phyloP scores from a whole-genome alignment of 2,113 vertebrate genomes.

The Ctenomys sociabilis region DNA sequence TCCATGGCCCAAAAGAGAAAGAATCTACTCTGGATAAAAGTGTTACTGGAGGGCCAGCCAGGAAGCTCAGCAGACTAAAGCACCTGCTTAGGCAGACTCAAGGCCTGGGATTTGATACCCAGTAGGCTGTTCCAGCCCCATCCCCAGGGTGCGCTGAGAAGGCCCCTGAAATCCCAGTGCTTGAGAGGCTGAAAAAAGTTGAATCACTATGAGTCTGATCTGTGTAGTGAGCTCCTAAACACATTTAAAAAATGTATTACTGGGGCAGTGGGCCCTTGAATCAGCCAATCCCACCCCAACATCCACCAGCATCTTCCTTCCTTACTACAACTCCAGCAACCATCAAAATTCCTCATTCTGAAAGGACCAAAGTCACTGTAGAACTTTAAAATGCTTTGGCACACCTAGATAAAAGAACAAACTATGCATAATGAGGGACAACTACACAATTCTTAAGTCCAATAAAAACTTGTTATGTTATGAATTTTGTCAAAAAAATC shows the following conservation, averaged over 20 bases:
- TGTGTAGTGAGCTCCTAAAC: no score
- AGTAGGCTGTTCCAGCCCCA: no score
- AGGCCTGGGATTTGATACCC: no score
- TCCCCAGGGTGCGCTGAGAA: no score
- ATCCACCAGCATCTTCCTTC: neutral
- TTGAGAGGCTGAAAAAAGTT: no score
- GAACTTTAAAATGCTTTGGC: constrained; percentile 1
- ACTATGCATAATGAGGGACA: neutral
- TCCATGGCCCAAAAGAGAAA: neutral
- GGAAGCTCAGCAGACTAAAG: no score
- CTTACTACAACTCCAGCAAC: neutral
- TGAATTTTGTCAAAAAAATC: constrained; percentile 46
- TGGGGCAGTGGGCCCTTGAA: neutral
- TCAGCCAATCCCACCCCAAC: neutral
- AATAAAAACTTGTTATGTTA: neutral
- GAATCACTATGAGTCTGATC: no score
- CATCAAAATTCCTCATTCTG: neutral
- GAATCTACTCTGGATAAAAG: neutral
- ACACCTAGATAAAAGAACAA: constrained; percentile 31
- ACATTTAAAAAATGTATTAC: neutral
- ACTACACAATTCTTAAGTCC: neutral
- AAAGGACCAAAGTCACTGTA: neutral
- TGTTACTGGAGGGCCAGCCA: neutral
- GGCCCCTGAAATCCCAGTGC: no score
- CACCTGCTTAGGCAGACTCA: no score